Conservation (phyloP, 2,797 vertebrate genomes). For the Acrocephalus scirpaceus region DNA sequence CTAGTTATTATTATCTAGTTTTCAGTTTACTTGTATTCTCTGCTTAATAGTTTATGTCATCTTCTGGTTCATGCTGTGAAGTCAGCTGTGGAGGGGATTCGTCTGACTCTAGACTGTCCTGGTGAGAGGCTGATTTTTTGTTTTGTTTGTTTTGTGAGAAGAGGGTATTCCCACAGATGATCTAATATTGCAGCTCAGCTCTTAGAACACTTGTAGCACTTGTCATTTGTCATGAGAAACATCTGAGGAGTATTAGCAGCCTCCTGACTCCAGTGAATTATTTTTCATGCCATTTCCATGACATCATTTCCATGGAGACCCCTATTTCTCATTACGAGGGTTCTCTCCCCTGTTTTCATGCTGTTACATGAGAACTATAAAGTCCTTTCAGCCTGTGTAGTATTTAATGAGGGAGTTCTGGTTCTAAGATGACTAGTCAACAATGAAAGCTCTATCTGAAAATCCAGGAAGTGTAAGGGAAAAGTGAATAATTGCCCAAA, state of each 20-base stretch:
- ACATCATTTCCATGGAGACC: conserved; percentile 48
- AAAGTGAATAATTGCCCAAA: neutral
- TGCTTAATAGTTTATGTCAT: neutral
- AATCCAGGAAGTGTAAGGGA: neutral
- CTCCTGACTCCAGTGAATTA: neutral
- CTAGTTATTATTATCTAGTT: neutral
- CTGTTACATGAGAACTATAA: neutral
- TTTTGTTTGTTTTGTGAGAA: conserved; percentile 36
- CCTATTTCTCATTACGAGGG: neutral
- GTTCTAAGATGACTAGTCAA: conserved; percentile 1
- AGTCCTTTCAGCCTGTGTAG: neutral
- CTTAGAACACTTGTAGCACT: conserved; percentile 4
- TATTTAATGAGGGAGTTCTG: conserved; percentile 1
- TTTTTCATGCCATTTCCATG: conserved; percentile 42
- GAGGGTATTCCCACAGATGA: conserved; percentile 50
- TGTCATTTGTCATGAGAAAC: conserved; percentile 32
- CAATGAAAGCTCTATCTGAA: conserved; percentile 31
- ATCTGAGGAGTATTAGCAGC: conserved; percentile 24
- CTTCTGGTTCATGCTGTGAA: neutral
- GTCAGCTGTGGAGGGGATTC: conserved; percentile 6
- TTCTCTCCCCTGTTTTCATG: neutral
- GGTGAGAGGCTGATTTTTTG: neutral
- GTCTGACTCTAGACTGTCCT: neutral
- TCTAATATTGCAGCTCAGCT: neutral
- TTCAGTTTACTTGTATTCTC: neutral